Conservation (phyloP, 2,888 invertebrate genomes). For the Harpalus rufipes region DNA sequence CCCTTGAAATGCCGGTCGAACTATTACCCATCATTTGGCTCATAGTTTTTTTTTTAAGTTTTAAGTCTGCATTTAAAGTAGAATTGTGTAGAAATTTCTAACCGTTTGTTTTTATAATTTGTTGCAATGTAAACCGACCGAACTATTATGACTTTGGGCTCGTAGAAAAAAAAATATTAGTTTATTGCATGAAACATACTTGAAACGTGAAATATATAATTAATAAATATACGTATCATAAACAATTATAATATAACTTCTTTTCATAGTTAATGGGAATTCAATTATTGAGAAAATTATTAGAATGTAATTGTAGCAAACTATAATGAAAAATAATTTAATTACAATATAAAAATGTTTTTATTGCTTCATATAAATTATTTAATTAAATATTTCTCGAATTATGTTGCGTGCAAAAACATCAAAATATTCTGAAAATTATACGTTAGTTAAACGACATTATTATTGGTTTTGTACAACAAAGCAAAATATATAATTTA, state of each 20-base stretch:
- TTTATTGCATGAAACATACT: too few species aligned
- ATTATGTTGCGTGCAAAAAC: slow-evolving; percentile 35
- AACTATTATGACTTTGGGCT: too few species aligned
- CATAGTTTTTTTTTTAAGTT: too few species aligned
- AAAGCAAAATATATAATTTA: slow-evolving; percentile 45
- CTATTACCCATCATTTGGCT: too few species aligned
- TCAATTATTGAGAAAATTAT: slow-evolving; percentile 15
- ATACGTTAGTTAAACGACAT: slow-evolving; percentile 43
- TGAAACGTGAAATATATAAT: neutral
- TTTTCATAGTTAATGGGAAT: slow-evolving; percentile 5
- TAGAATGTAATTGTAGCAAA: neutral
- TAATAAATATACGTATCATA: neutral
- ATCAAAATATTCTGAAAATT: slow-evolving; percentile 20
- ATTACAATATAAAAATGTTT: neutral
- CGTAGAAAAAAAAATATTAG: too few species aligned
- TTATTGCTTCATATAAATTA: neutral
- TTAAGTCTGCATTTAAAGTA: too few species aligned
- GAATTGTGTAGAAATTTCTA: too few species aligned
- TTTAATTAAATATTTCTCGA: neutral
- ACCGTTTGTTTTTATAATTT: too few species aligned
- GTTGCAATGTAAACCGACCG: too few species aligned
- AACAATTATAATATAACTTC: neutral
- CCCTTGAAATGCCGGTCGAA: too few species aligned
- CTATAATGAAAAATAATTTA: neutral
- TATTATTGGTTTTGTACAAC: slow-evolving; percentile 39